Evolutionary conservation across 2,888 invertebrate genomes (phyloP).

Genomic region (Machimus rusticus): DNA sequence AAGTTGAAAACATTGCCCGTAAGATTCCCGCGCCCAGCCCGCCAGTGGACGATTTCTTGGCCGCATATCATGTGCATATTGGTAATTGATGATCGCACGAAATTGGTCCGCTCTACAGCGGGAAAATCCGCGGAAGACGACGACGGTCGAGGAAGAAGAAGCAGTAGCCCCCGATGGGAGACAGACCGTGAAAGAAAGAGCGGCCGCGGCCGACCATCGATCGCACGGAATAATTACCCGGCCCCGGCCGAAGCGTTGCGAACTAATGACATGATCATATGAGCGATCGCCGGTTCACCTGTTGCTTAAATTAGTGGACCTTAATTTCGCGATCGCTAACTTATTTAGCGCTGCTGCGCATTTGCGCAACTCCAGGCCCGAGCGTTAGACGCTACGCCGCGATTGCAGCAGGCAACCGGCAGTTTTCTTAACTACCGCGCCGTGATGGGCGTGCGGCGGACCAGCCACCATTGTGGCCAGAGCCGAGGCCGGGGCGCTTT

Average conservation of each 20-base stretch:
- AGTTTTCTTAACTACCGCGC: conserved; percentile 29
- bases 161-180: conserved; percentile 32
- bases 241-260: conserved; percentile 32
- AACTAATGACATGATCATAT: conserved; percentile 41
- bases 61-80: conserved; percentile 32
- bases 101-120: conserved; percentile 4
- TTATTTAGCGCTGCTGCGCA: conserved; percentile 5
- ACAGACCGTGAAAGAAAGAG: conserved; percentile 39
- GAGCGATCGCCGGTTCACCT: conserved; percentile 34
- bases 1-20: not conserved
- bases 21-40: not conserved
- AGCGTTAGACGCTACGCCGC: conserved; percentile 8
- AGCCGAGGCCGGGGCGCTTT: not conserved
- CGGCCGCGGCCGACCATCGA: not conserved
- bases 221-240: conserved; percentile 17
- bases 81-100: conserved; percentile 40
- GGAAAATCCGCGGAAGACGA: conserved; percentile 2
- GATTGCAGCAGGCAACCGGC: conserved; percentile 20
- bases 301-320: conserved; percentile 35
- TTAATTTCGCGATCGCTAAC: conserved; percentile 15
- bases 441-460: conserved; percentile 27
- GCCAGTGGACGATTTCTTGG: not conserved
- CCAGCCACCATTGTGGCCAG: not conserved
- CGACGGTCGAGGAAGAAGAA: not conserved
- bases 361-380: not conserved